Evolutionary conservation across 2,797 vertebrate species (phyloP).

Genomic region (Numenius phaeopus): DNA sequence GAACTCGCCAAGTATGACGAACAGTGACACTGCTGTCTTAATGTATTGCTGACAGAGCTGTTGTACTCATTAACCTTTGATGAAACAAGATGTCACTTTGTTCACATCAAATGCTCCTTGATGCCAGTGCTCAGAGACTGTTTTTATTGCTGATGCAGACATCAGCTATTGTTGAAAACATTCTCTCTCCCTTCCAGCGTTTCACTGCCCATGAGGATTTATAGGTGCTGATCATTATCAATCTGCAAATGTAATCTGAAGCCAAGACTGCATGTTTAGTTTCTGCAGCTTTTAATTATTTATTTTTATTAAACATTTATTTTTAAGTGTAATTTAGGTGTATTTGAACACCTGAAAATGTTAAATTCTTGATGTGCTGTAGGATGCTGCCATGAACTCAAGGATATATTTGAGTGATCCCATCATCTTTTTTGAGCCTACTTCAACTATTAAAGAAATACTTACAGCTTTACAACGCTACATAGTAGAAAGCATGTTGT

Average conservation of each 20-base stretch:
- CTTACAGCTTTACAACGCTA: neutral
- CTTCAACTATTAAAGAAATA: neutral
- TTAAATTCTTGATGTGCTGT: neutral
- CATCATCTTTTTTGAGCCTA: neutral
- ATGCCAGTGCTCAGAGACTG: constrained; percentile 52
- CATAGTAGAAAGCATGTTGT: neutral
- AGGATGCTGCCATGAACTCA: neutral
- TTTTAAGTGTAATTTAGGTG: neutral
- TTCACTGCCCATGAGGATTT: constrained; percentile 22
- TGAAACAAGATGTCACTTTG: constrained; percentile 71
- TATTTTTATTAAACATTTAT: neutral
- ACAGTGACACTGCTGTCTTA: constrained; percentile 62
- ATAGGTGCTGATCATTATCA: constrained; percentile 26
- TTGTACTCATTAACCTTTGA: constrained; percentile 69
- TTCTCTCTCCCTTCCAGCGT: neutral
- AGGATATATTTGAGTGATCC: neutral
- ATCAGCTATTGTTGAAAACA: constrained; percentile 58
- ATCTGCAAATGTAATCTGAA: constrained; percentile 7
- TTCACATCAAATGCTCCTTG: constrained; percentile 69
- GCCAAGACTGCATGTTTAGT: neutral
- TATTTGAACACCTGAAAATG: neutral
- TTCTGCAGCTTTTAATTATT: neutral
- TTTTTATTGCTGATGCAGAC: constrained; percentile 54
- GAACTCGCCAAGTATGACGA: neutral
- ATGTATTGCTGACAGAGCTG: constrained; percentile 65